phyloP scores from a whole-genome alignment of 2,888 invertebrate species.

The Drosophila affinis region DNA sequence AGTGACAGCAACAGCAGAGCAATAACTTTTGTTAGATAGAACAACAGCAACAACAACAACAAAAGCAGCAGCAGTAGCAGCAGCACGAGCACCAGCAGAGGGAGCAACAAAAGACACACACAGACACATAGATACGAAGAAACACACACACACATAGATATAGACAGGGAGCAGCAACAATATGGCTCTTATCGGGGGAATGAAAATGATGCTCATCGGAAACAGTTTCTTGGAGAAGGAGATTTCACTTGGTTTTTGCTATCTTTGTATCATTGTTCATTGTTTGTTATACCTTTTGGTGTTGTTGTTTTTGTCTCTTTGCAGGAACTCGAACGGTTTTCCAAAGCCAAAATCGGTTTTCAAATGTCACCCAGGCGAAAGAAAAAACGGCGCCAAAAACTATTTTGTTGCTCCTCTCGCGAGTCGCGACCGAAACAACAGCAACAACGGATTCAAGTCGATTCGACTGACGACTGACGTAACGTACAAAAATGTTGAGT shows the following conservation, averaged over 20 bases:
- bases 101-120: constrained; percentile 58
- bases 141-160: constrained; percentile 32
- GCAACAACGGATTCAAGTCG: constrained; percentile 8
- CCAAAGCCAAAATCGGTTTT: constrained; percentile 47
- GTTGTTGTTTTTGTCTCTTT: constrained; percentile 39
- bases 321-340: background rate
- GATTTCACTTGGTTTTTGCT: constrained; percentile 38
- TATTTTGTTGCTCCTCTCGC: constrained; percentile 25
- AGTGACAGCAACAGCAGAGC: constrained; percentile 65
- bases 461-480: constrained; percentile 75
- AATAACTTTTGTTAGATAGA: constrained; percentile 62
- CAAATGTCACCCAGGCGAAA: constrained; percentile 32
- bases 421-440: constrained; percentile 10
- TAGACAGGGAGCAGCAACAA: constrained; percentile 17
- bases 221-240: constrained; percentile 12
- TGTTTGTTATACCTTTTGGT: constrained; percentile 30
- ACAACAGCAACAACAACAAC: constrained; percentile 50
- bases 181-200: too few species aligned
- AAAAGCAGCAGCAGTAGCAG: constrained; percentile 15
- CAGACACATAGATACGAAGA: constrained; percentile 17
- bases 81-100: constrained; percentile 8
- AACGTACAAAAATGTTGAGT: constrained; percentile 68
- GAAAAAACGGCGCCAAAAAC: constrained; percentile 70
- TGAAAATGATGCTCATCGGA: too few species aligned
- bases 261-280: constrained; percentile 54